Conservation (phyloP, 2,888 invertebrate species). For the Cistogaster globosa region DNA sequence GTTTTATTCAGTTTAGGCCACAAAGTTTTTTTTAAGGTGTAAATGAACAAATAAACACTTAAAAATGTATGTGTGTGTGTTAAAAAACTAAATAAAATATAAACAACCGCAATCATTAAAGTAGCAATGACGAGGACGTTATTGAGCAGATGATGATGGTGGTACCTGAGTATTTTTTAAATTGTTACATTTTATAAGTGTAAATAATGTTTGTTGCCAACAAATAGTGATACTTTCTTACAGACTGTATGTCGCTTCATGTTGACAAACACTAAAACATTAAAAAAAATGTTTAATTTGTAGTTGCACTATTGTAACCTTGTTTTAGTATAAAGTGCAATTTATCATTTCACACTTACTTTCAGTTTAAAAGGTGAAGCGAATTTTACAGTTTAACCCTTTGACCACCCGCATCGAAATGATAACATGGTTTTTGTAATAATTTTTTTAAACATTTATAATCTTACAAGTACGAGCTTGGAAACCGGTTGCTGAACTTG, state of each 20-base stretch:
- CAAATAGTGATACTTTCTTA: neutral
- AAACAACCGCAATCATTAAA: conserved; percentile 25
- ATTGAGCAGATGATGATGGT: neutral
- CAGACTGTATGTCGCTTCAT: neutral
- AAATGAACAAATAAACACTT: conserved; percentile 65
- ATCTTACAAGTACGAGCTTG: no score
- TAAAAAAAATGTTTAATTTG: no score
- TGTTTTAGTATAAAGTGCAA: no score
- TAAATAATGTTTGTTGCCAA: conserved; percentile 30
- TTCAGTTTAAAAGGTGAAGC: no score
- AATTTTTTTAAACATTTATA: no score
- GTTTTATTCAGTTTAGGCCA: conserved; percentile 7
- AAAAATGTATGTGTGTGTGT: conserved; percentile 41
- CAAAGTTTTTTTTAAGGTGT: conserved; percentile 50
- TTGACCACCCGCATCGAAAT: no score
- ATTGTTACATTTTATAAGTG: conserved; percentile 26
- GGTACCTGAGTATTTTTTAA: neutral
- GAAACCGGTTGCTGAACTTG: no score
- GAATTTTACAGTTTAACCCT: no score
- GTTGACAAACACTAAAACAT: neutral
- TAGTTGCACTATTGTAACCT: no score
- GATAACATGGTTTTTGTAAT: no score
- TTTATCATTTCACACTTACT: no score
- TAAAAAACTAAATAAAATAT: conserved; percentile 35
- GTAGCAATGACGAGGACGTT: conserved; percentile 4